phyloP scores from a whole-genome alignment of 2,888 invertebrate genomes.

The Limnephilus marmoratus region DNA sequence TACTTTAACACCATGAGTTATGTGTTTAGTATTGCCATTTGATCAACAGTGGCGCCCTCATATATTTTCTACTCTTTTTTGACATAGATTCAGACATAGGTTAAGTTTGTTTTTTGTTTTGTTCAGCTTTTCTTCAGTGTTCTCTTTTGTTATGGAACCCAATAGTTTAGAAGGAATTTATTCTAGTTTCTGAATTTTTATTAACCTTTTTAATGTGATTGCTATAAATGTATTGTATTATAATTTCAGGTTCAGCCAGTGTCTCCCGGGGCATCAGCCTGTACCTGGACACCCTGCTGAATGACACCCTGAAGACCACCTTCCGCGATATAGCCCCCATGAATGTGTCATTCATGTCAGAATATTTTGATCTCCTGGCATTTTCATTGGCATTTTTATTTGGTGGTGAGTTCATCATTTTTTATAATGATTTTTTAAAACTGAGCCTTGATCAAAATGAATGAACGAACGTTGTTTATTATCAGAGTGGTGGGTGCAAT shows the following conservation, averaged over 20 bases:
- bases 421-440: neutral
- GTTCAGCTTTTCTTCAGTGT: no score
- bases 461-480: neutral
- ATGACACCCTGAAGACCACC: conserved; percentile 80
- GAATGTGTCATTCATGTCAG: conserved; percentile 77
- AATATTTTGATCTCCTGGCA: conserved; percentile 86
- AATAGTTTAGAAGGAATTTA: neutral
- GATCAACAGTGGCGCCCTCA: no score
- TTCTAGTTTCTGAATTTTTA: neutral
- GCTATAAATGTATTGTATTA: neutral
- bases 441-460: neutral
- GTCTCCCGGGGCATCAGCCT: conserved; percentile 86
- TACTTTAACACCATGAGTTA: no score
- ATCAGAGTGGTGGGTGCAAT: neutral
- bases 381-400: conserved; percentile 81
- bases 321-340: conserved; percentile 81
- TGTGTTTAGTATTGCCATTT: no score
- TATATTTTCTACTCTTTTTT: no score
- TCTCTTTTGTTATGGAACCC: no score
- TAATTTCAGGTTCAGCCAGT: conserved; percentile 81
- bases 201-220: neutral
- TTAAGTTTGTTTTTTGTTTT: no score
- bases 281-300: conserved; percentile 83
- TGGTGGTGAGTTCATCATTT: conserved; percentile 76
- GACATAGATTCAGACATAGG: no score